These are phyloP conservation scores for Diabrotica virgifera DNA, from an alignment of 1,140 invertebrate genomes.

Conservation along the genomic window DNA sequence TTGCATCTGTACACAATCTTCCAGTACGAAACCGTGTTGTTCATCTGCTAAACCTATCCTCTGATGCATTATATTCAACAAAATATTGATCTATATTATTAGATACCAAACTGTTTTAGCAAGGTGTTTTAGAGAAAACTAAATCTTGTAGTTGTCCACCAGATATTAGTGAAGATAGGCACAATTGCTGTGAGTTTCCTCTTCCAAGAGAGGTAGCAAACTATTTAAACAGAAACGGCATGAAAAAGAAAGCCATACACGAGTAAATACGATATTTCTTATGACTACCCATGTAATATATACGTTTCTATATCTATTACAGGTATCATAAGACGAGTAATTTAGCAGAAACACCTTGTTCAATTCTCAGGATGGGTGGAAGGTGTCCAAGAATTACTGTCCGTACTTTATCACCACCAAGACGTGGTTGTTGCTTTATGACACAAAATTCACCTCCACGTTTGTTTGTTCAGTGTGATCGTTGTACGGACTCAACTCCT, in stretches of 20 bases:
- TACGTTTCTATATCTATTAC: neutral
- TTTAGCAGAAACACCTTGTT: neutral
- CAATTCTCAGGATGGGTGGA: neutral
- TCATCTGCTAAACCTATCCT: too few relatives aligned
- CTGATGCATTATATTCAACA: too few relatives aligned
- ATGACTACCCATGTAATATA: neutral
- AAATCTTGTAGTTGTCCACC: constrained; percentile 33
- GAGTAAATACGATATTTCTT: neutral
- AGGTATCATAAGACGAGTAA: neutral
- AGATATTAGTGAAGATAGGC: constrained; percentile 16
- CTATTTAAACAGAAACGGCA: constrained; percentile 39
- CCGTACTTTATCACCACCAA: constrained; percentile 7
- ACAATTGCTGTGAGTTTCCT: constrained; percentile 29
- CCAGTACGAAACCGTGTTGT: too few relatives aligned
- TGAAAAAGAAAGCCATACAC: neutral
- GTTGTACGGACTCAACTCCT: too few relatives aligned
- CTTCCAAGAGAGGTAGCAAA: constrained; percentile 40
- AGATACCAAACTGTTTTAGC: constrained; percentile 9
- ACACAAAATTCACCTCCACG: neutral
- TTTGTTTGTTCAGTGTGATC: too few relatives aligned
- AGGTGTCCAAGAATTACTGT: constrained; percentile 1
- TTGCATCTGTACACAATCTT: too few relatives aligned
- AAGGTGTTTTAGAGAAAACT: neutral
- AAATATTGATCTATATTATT: constrained; percentile 3
- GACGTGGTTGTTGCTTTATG: too few relatives aligned